These are phyloP conservation scores for Nephrotoma flavescens DNA, from an alignment of 2,888 invertebrate species.

Conservation along the genomic window DNA sequence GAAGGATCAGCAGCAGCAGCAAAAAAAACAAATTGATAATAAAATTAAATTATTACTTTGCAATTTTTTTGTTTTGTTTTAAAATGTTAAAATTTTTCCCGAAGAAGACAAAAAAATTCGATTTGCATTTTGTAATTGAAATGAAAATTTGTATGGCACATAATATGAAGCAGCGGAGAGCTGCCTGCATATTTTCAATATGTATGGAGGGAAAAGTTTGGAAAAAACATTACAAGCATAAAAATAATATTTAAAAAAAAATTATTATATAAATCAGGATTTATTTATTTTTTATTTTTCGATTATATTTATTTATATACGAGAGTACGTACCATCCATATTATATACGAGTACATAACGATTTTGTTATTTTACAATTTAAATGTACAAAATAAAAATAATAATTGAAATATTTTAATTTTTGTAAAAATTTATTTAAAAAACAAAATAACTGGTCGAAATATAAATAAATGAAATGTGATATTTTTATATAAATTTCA, in stretches of 20 bases:
- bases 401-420: background rate
- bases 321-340: background rate
- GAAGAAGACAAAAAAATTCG: background rate
- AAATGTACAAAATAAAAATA: background rate
- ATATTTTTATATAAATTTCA: background rate
- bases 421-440: background rate
- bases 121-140: background rate
- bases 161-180: background rate
- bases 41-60: background rate
- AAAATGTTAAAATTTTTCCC: background rate
- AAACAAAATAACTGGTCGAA: background rate
- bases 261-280: background rate
- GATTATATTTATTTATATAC: background rate
- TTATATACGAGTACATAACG: background rate
- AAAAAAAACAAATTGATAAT: background rate
- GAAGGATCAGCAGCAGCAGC: background rate
- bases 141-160: background rate
- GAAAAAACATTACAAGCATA: background rate
- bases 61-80: background rate
- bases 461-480: background rate
- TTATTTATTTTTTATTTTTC: background rate
- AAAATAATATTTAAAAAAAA: background rate
- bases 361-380: background rate
- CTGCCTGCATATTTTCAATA: background rate
- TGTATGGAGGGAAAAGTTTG: background rate